Base-by-base conservation (phyloP, 2,113 vertebrate species). In the Oenanthe melanoleuca region DNA sequence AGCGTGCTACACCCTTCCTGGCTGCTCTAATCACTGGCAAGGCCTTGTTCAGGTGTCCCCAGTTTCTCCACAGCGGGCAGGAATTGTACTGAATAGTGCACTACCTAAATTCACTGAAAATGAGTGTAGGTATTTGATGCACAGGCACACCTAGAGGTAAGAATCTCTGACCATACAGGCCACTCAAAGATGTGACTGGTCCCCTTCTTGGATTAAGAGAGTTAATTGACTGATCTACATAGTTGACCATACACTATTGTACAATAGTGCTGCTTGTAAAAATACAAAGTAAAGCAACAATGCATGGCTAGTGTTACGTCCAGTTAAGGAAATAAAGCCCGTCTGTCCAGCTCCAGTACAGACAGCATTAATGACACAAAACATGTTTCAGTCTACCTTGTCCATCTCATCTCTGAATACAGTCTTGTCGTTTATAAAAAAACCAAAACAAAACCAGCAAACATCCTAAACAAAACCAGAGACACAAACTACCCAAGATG, bases 401-500 rank as follows among this genome's bases (percentile, higher is more conserved):
- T 16, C 45, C 40, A 16, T 40, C 38, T 66, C 24, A 50, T 18
- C 21, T 67, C 38, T 57, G 34, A 79, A 71, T 14, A 72, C 3
- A 34, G 3, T 16, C 57, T 44, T 37, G 16, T 14, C 55, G 21
- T 21, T 75, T 22, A 5, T 33, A 55, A 64, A 40, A 37, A n/a
- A 16, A 0, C 5, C 11, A 24, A 19, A 44, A 55, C 7, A 72
- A 31, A 64, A 23, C 34, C 34, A 37, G 34, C 11, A 26, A 44
- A 37, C 20, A 64, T 37, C 19, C 50, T n/a, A 66, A 66, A 29
- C 20, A 57, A 57, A 57, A 42, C 19, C 40, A 59, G 14, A 56
- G 22, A 31, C 29, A n/a, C 20, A 34, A 26, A 1, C 2, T 6
- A 37, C 7, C 38, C 7, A 1, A 26, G 8, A 49, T 11, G 3